phyloP scores from a whole-genome alignment of 2,113 vertebrate species.

The Caloenas nicobarica region DNA sequence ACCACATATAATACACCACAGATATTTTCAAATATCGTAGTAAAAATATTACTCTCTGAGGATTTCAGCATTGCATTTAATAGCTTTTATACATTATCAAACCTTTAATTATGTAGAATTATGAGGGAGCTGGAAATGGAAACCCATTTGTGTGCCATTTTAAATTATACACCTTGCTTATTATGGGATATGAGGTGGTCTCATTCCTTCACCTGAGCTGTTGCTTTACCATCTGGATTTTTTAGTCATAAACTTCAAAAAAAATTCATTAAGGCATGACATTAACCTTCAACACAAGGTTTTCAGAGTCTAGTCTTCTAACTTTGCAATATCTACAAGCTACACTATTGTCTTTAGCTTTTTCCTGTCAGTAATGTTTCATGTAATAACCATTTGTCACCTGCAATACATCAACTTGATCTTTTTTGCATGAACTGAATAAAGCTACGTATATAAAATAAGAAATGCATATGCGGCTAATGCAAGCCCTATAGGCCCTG shows the following conservation, averaged over 20 bases:
- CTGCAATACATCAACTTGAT: background rate
- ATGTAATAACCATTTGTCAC: background rate
- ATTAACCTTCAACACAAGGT: constrained; percentile 28
- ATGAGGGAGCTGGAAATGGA: background rate
- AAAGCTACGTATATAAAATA: background rate
- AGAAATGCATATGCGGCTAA: fast-evolving
- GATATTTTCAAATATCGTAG: constrained; percentile 34
- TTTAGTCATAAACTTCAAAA: background rate
- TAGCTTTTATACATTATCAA: constrained; percentile 31
- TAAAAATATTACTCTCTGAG: constrained; percentile 33
- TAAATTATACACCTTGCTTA: background rate
- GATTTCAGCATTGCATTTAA: constrained; percentile 42
- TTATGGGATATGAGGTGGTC: background rate
- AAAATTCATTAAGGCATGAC: background rate
- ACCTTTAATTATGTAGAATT: constrained; percentile 45
- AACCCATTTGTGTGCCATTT: constrained; percentile 28
- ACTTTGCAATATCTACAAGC: background rate
- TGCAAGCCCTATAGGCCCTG: background rate
- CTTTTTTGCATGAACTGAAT: background rate
- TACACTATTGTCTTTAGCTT: background rate
- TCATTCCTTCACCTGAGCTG: constrained; percentile 27
- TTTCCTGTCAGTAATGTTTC: background rate
- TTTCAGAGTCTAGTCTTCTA: background rate
- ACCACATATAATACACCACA: background rate
- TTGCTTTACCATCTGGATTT: constrained; percentile 8